phyloP scores from a whole-genome alignment of 2,797 vertebrate genomes.

The Sparidentex hasta region DNA sequence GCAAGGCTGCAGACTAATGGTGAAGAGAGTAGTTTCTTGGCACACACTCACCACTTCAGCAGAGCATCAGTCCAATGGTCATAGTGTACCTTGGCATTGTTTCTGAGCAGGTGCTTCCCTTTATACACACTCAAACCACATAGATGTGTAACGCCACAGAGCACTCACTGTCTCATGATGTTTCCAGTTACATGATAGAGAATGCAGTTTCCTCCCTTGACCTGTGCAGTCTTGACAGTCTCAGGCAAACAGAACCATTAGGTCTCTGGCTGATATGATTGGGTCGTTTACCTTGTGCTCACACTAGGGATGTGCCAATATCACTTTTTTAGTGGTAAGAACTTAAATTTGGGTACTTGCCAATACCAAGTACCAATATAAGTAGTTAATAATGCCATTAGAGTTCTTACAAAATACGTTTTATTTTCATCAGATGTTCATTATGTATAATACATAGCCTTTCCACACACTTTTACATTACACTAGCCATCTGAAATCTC shows the following conservation, averaged over 20 bases:
- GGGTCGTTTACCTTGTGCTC: not conserved
- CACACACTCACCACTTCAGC: conserved; percentile 13
- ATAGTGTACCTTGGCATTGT: conserved; percentile 24
- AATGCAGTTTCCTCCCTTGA: not conserved
- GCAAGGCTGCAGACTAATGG: not conserved
- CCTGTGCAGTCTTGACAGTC: not conserved
- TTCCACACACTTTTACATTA: too few relatives aligned
- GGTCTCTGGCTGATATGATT: not conserved
- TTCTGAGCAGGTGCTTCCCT: conserved; percentile 41
- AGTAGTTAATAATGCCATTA: too few relatives aligned
- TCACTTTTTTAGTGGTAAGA: too few relatives aligned
- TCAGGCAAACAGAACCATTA: not conserved
- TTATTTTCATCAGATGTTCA: too few relatives aligned
- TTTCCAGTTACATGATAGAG: conserved; percentile 17
- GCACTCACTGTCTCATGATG: conserved; percentile 13
- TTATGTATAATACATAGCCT: too few relatives aligned
- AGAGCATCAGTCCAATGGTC: conserved; percentile 13
- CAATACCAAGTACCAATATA: too few relatives aligned
- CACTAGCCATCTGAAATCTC: too few relatives aligned
- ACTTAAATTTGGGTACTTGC: too few relatives aligned
- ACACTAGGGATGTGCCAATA: too few relatives aligned
- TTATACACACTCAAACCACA: not conserved
- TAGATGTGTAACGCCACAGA: conserved; percentile 3
- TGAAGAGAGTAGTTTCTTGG: conserved; percentile 28
- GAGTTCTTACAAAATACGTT: too few relatives aligned